A percentile compares a stretch with the other conserved stretches of the same genome.
phyloP scores from a whole-genome alignment of 2,888 invertebrate genomes.

The Argynnis bischoffii region DNA sequence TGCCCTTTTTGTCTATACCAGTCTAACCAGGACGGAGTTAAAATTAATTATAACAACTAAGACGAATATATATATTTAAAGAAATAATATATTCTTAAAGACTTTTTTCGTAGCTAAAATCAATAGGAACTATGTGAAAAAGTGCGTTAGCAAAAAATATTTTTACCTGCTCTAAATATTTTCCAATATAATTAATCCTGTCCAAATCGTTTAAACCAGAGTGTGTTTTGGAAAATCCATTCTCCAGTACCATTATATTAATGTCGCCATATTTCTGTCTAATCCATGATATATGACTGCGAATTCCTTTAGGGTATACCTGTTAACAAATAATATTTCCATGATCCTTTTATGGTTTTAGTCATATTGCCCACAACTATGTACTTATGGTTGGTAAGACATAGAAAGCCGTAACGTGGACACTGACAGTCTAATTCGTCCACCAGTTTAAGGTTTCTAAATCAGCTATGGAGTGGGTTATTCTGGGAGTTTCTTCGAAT shows the following conservation, averaged over 20 bases:
- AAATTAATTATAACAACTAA: no score
- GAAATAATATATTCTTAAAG: neutral
- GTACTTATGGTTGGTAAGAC: no score
- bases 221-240: constrained; percentile 55
- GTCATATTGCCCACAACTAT: no score
- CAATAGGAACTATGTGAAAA: no score
- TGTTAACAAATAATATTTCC: neutral
- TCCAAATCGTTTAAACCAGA: constrained; percentile 50
- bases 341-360: neutral
- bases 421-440: no score
- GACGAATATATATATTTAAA: neutral
- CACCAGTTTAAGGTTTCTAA: no score
- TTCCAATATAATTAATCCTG: constrained; percentile 46
- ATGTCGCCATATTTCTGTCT: constrained; percentile 64
- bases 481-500: no score
- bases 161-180: constrained; percentile 52
- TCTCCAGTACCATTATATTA: constrained; percentile 69
- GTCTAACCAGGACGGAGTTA: no score
- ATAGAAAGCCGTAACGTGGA: no score
- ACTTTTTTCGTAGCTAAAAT: neutral
- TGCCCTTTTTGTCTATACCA: no score
- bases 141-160: no score
- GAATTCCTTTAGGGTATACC: constrained; percentile 64
- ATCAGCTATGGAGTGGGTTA: no score
- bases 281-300: constrained; percentile 61